Conservation (phyloP, 2,797 vertebrate genomes). For the Argentina silus region DNA sequence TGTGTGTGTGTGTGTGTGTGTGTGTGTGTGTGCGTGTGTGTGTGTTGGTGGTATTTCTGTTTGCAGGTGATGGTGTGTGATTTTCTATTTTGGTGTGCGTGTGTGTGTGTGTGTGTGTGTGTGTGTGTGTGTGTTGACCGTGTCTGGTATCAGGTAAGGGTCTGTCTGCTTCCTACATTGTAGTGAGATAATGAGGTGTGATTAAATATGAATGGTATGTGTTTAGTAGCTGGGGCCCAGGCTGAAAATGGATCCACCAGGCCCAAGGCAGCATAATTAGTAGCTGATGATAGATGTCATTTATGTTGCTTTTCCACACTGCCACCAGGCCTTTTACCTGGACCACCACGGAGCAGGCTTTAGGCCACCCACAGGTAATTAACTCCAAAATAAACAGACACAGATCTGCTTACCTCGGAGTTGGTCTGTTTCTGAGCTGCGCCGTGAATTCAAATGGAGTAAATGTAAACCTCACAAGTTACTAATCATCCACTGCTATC, state of each 20-base stretch:
- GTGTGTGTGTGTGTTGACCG: constrained; percentile 49
- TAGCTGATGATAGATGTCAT: constrained; percentile 79
- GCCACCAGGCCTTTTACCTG: constrained; percentile 31
- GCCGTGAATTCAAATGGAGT: constrained; percentile 46
- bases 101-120: constrained; percentile 49
- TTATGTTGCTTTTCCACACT: constrained; percentile 65
- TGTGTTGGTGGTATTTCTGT: constrained; percentile 41
- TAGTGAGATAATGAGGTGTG: constrained; percentile 79
- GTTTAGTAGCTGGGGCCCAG: constrained; percentile 80
- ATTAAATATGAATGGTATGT: constrained; percentile 86
- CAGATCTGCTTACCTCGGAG: constrained; percentile 32
- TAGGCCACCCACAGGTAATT: constrained; percentile 69
- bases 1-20: neutral
- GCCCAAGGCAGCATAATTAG: constrained; percentile 79
- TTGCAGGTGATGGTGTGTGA: constrained; percentile 41
- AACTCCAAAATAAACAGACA: constrained; percentile 68
- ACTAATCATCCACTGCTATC: too few relatives aligned
- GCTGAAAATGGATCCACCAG: constrained; percentile 76
- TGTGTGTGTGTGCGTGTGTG: constrained; percentile 2
- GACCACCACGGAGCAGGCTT: constrained; percentile 61
- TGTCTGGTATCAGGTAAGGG: constrained; percentile 76
- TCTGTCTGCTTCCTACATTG: constrained; percentile 78
- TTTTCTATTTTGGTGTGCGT: constrained; percentile 17
- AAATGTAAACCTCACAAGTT: neutral
- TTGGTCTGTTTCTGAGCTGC: constrained; percentile 14